Evolutionary conservation across 2,113 vertebrate genomes (phyloP).

Genomic region (Leptobrachium ailaonicum): DNA sequence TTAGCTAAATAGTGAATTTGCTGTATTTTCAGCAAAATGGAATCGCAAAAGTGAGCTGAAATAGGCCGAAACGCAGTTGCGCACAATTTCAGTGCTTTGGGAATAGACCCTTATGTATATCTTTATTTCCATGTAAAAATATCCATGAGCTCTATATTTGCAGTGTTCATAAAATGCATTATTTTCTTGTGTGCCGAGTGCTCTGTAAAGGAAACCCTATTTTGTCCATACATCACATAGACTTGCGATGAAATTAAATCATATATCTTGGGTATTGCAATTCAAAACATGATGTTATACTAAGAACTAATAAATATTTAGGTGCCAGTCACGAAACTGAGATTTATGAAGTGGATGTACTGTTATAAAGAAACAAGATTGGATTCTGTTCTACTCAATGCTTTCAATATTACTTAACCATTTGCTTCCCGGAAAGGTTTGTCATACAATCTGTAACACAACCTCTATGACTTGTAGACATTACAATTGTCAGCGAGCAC

Average conservation of each 20-base stretch:
- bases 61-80: no score
- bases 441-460: no score
- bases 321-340: background rate
- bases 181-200: background rate
- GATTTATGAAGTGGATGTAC: background rate
- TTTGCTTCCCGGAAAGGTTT: no score
- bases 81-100: no score
- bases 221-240: background rate
- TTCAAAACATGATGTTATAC: background rate
- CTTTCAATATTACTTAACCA: background rate
- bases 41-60: no score
- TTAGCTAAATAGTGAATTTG: no score
- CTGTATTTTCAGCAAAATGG: no score
- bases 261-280: background rate
- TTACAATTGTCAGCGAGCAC: background rate
- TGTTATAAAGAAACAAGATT: background rate
- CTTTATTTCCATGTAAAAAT: no score
- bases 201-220: background rate
- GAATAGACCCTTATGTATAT: no score
- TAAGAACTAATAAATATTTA: constrained; percentile 3
- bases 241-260: background rate
- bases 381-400: background rate
- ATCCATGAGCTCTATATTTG: background rate
- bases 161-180: background rate
- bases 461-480: no score